Evolutionary conservation across 1,140 invertebrate species (phyloP).

Genomic region (Brachionus koreanus): DNA sequence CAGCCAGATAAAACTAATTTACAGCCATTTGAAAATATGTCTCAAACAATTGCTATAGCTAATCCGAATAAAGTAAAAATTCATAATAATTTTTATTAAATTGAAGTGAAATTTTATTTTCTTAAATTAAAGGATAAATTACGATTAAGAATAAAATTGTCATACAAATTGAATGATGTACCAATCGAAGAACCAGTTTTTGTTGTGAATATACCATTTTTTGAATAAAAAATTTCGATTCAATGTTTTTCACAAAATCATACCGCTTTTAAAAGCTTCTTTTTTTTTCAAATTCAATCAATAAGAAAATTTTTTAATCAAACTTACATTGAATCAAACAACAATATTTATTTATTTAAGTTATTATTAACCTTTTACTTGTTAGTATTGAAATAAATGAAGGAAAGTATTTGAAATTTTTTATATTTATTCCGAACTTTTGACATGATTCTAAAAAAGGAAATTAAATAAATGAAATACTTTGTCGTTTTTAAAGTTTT

Average conservation of each 20-base stretch:
- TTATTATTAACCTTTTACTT: background rate
- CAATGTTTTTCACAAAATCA: background rate
- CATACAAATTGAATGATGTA: background rate
- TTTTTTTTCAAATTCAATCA: background rate
- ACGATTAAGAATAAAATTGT: background rate
- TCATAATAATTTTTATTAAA: background rate
- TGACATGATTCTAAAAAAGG: background rate
- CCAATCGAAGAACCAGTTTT: constrained; percentile 13
- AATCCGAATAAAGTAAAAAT: constrained; percentile 38
- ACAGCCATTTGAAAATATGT: background rate
- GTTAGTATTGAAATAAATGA: background rate
- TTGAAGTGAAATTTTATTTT: background rate
- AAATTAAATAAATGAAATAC: too few species aligned
- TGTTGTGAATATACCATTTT: constrained; percentile 36
- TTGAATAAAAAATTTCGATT: background rate
- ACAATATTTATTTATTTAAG: constrained; percentile 15
- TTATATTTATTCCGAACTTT: background rate
- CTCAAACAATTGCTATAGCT: background rate
- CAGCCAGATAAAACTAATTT: constrained; percentile 8
- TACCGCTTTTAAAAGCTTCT: background rate
- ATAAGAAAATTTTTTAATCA: constrained; percentile 1
- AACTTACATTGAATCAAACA: constrained; percentile 11
- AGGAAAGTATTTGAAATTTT: background rate
- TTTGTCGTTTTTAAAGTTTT: too few species aligned
- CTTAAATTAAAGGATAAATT: constrained; percentile 13